Percentiles rank a stretch among this genome's conserved stretches.
Conservation (phyloP, 1,140 invertebrate species). For the Frieseomelitta varia region DNA sequence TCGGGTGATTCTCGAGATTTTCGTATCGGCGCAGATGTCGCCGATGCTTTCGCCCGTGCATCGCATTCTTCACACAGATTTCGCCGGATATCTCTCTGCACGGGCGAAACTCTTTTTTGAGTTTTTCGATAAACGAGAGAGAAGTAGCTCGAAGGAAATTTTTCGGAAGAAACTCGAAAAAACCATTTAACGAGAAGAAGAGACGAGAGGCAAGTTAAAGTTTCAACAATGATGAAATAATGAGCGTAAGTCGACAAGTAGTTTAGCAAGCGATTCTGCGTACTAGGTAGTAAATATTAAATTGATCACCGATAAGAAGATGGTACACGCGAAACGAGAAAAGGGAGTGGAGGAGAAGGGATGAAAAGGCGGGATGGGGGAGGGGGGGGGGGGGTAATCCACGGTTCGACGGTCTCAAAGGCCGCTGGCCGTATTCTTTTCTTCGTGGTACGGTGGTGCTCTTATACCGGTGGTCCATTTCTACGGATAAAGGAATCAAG, state of each 20-base stretch:
- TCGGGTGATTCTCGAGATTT: not conserved
- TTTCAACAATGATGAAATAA: not conserved
- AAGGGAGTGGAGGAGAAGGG: not conserved
- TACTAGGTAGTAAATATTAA: conserved; percentile 28
- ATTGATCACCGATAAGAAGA: not conserved
- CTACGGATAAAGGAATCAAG: conserved; percentile 62
- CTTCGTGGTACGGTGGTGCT: conserved; percentile 28
- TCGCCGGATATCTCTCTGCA: not conserved
- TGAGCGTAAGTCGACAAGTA: no score
- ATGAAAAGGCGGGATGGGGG: not conserved
- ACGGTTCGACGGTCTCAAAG: conserved; percentile 52
- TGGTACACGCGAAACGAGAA: not conserved
- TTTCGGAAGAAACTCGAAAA: not conserved
- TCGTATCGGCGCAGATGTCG: not conserved
- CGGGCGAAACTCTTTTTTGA: not conserved
- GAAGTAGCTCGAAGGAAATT: not conserved
- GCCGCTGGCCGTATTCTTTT: conserved; percentile 25
- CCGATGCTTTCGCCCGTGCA: not conserved
- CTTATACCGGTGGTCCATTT: conserved; percentile 54
- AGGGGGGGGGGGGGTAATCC: conserved; percentile 44
- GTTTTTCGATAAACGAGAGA: not conserved
- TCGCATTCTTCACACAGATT: not conserved
- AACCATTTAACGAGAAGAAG: not conserved
- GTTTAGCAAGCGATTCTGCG: not conserved
- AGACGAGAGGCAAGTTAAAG: not conserved